These are phyloP conservation scores for Cyprinus carpio DNA, from an alignment of 2,113 vertebrate species.

Conservation along the genomic window DNA sequence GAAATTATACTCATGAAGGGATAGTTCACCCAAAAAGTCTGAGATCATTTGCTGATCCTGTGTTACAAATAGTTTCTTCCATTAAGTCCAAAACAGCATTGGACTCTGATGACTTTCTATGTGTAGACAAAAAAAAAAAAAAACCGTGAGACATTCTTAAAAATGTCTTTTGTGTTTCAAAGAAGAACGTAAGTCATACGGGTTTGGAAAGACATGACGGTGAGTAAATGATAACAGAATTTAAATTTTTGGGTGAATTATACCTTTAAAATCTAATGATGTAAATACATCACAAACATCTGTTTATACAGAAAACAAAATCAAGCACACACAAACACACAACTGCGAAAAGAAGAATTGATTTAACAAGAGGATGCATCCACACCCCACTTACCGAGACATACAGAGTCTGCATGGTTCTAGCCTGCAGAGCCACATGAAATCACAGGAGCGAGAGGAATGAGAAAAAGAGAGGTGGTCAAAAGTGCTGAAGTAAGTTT, in stretches of 20 bases:
- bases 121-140: background rate
- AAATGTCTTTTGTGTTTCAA: background rate
- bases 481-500: slow-evolving; percentile 65
- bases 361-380: slow-evolving; percentile 15
- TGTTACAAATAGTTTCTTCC: background rate
- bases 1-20: background rate
- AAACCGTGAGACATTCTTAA: background rate
- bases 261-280: background rate
- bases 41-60: background rate
- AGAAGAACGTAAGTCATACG: background rate
- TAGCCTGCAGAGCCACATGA: slow-evolving; percentile 35
- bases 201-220: background rate
- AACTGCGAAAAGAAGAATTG: background rate
- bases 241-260: background rate
- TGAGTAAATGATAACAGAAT: background rate
- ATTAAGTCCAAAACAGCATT: background rate
- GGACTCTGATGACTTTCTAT: too few relatives aligned
- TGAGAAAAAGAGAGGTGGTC: background rate
- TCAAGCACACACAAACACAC: background rate
- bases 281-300: background rate
- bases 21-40: background rate
- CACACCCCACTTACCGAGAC: slow-evolving; percentile 41
- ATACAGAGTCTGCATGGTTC: slow-evolving; percentile 14
- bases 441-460: slow-evolving; percentile 39
- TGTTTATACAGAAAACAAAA: slow-evolving; percentile 8